Conservation (phyloP, 2,888 invertebrate species). For the Stratiomys singularior region DNA sequence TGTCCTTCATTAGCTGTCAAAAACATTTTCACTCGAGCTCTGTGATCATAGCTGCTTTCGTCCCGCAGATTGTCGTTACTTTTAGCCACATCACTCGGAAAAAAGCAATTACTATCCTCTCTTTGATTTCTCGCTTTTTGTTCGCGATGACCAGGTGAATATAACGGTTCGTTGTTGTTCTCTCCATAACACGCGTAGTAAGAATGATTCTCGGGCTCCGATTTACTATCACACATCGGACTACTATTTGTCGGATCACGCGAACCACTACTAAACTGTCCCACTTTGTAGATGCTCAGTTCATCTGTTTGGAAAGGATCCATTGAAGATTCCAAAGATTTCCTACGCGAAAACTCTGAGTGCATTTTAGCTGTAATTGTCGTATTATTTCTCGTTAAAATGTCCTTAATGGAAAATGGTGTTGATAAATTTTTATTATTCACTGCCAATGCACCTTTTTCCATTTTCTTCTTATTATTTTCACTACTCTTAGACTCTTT, state of each 20-base stretch:
- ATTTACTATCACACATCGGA: constrained; percentile 54
- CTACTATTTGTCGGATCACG: constrained; percentile 55
- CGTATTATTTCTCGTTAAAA: constrained; percentile 68
- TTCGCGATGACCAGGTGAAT: constrained; percentile 23
- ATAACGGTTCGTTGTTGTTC: constrained; percentile 44
- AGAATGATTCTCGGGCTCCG: constrained; percentile 50
- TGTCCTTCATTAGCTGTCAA: constrained; percentile 43
- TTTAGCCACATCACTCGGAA: not conserved
- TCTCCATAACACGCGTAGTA: constrained; percentile 45
- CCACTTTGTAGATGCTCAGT: constrained; percentile 48
- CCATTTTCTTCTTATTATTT: constrained; percentile 49
- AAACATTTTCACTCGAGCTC: constrained; percentile 47
- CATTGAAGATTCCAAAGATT: constrained; percentile 53
- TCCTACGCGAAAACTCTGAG: constrained; percentile 57
- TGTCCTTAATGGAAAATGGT: constrained; percentile 80
- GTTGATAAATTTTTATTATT: constrained; percentile 67
- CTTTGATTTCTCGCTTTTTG: constrained; percentile 23
- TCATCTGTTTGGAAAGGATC: constrained; percentile 52
- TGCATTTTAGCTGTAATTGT: constrained; percentile 53
- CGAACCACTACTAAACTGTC: constrained; percentile 47
- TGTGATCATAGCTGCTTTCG: constrained; percentile 35
- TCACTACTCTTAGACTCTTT: not conserved
- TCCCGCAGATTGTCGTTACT: not conserved
- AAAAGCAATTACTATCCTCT: constrained; percentile 12
- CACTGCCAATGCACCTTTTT: constrained; percentile 45